Base-by-base conservation (phyloP, 2,888 invertebrate species). In the Campoplex capitator region DNA sequence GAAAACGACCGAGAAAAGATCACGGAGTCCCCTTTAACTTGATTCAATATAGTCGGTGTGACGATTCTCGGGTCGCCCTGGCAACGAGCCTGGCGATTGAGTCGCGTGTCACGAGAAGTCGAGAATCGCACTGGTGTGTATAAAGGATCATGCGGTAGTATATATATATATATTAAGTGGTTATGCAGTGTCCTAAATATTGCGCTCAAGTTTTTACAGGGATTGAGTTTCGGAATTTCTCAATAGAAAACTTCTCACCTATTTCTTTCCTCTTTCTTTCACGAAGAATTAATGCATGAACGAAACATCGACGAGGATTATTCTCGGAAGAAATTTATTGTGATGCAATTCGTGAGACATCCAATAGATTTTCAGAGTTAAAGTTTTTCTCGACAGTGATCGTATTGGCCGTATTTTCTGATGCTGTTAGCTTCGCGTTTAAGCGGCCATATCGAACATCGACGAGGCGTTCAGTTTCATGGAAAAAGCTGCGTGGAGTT, bases 51-150 rank as follows among this genome's bases (percentile, higher is more conserved):
- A 94, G 92, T 93, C 92, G 91, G 91, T 88, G 92, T 93, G 92
- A 93, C 91, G 92, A 92, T 91, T 92, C 85, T 89, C 92, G 87
- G 91, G 94, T 94, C 91, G 90, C 93, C 94, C 91, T 93, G 93
- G 93, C 92, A 94, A 94, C 93, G 91, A 85, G 90, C 91, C 91
- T 92, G 92, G 35, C 62, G 91, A 93, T 94, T 92, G 91, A 92
- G 92, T 92, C 93, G 92, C 92, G 92, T 92, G 93, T 92, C 92
- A 92, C 91, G 92, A 92, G 90, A 90, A 90, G 89, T 91, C 89
- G 91, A 89, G 90, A 89, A 88, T 90, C 81, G 88, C 86, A 90
- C 88, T 90, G 18, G 70, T 51, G 11, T 68, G 58, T 58, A 70
- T 45, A 65, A 74, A 81, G 74, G 42, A 65, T 81, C 35, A 78